Evolutionary conservation across 2,797 vertebrate genomes (phyloP).

Genomic region (Acipenser transmontanus): DNA sequence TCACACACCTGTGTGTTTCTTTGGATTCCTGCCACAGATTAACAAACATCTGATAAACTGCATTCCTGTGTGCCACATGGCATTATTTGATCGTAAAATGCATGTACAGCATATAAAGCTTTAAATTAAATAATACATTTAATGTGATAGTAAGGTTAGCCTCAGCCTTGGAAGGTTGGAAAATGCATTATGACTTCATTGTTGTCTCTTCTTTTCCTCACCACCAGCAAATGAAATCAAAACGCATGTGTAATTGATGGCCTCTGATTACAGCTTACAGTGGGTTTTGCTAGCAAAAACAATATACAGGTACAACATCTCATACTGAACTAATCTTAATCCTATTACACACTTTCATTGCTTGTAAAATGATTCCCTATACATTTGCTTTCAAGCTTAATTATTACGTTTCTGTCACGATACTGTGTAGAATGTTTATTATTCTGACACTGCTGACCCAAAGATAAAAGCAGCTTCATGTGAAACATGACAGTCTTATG

Average conservation of each 20-base stretch:
- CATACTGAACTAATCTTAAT: too few relatives aligned
- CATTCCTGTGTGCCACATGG: not conserved
- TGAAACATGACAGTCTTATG: not conserved
- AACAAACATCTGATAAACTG: conserved; percentile 2
- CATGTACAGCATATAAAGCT: not conserved
- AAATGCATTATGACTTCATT: not conserved
- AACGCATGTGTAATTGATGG: too few relatives aligned
- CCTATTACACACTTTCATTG: too few relatives aligned
- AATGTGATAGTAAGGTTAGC: not conserved
- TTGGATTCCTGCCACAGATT: not conserved
- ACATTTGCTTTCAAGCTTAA: too few relatives aligned
- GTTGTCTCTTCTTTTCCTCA: not conserved
- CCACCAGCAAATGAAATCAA: conserved; percentile 4
- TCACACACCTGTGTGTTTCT: not conserved
- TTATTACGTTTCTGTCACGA: too few relatives aligned
- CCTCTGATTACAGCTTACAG: too few relatives aligned
- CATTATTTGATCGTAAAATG: not conserved
- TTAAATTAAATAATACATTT: not conserved
- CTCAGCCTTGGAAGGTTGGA: not conserved
- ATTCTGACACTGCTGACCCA: not conserved
- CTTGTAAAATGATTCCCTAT: too few relatives aligned
- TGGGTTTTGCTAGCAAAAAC: too few relatives aligned
- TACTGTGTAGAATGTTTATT: not conserved
- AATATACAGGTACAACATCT: too few relatives aligned
- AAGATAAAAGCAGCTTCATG: not conserved